Percentiles rank a stretch among this genome's conserved stretches.
Conservation (phyloP, 2,113 vertebrate species). For the Otus sunia region DNA sequence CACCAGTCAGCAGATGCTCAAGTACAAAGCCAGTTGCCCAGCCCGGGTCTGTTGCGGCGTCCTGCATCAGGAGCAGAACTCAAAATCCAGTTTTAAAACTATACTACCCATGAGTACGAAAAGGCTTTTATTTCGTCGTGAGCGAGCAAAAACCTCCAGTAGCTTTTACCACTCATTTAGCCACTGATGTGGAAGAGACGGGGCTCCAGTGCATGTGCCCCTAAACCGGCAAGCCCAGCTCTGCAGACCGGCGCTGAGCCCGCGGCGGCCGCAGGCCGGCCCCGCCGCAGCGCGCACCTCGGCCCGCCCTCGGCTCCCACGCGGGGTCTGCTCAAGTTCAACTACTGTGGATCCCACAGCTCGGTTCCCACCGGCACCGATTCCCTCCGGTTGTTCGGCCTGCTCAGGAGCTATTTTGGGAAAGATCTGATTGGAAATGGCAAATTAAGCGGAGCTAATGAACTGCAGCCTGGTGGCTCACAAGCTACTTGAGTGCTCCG, state of each 20-base stretch:
- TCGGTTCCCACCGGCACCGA: background rate
- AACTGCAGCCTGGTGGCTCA: background rate
- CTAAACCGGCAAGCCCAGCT: background rate
- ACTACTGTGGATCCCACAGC: background rate
- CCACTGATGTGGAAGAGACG: background rate
- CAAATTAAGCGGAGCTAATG: background rate
- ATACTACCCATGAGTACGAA: fast-evolving
- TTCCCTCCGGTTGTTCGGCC: background rate
- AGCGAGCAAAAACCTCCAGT: fast-evolving
- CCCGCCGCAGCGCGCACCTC: background rate
- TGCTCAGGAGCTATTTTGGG: background rate
- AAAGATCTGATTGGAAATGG: background rate
- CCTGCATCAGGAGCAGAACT: background rate
- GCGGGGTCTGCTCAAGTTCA: background rate
- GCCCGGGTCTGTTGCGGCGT: fast-evolving
- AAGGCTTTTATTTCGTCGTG: background rate
- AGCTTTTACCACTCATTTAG: background rate
- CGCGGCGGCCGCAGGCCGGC: background rate
- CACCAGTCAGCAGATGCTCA: background rate
- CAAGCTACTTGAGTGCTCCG: background rate
- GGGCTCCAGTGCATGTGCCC: too few relatives aligned
- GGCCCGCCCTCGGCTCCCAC: background rate
- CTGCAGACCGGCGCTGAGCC: background rate
- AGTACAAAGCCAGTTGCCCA: background rate
- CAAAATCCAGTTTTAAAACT: background rate